Base-by-base conservation (phyloP, 2,888 invertebrate genomes). In the Mythimna vitellina region DNA sequence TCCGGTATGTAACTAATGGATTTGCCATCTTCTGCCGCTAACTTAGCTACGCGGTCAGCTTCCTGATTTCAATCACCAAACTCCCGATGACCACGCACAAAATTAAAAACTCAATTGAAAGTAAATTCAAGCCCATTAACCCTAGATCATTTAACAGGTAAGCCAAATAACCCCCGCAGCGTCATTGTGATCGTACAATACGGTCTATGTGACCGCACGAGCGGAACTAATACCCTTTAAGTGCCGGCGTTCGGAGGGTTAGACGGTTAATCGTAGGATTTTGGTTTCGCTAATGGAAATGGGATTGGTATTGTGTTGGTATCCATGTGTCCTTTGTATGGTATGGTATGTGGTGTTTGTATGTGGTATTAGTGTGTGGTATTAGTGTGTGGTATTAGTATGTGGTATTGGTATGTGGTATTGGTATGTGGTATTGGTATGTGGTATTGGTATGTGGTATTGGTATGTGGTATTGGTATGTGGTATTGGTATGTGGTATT, bases 181-280 rank as follows among this genome's bases (percentile, higher is more conserved):
- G 86, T 78, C 81, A 89, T 89, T 89, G 87, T 88, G 80, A 58
- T 78, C 80, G 70, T 71, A 91, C 90, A 91, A 91, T 90, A 89
- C 82, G 92, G 90, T 87, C 90, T 85, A 79, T 83, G 87, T 82
- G 90, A 86, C 92, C 91, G 89, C 94, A 94, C 94, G 92, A 93
- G 94, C 94, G 93, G 89, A 91, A 91, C 93, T 93, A 94, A 94
- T 93, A 90, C 90, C 83, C 82, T 88, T 89, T 91, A 92, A 93
- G 92, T 89, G 89, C 89, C 81, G 85, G 84, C 86, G 80, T 82
- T 88, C 76, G 89, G 88, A 87, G 92, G 92, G 93, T 91, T 91
- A 88, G 84, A 83, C 82, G n/a, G 70, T 89, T 92, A 92, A 93
- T 92, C 90, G 86, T 82, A 88, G 87, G 91, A 91, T 92, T 91